Percentiles rank a stretch among this genome's conserved stretches.
These are phyloP conservation scores for Carassius auratus DNA, from an alignment of 2,113 vertebrate species.

Conservation along the genomic window DNA sequence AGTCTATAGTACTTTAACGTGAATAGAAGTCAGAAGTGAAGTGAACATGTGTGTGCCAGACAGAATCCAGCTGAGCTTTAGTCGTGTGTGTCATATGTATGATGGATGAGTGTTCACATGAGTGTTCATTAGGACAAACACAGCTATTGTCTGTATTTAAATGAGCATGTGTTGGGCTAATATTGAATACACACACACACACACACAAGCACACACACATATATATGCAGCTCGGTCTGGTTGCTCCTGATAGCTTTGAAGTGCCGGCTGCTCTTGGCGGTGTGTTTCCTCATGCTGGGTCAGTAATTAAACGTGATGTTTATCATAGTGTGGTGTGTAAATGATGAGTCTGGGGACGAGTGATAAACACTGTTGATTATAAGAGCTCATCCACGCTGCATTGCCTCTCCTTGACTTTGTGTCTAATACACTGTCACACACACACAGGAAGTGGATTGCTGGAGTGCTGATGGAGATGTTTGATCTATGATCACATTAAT, in stretches of 20 bases:
- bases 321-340: constrained; percentile 26
- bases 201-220: background rate
- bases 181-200: background rate
- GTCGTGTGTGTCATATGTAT: background rate
- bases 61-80: constrained; percentile 31
- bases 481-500: constrained; percentile 12
- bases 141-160: constrained; percentile 33
- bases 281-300: constrained; percentile 29
- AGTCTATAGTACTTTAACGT: background rate
- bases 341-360: constrained; percentile 27
- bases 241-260: constrained; percentile 35
- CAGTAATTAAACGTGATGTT: constrained; percentile 40
- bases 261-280: constrained; percentile 11
- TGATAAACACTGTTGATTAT: constrained; percentile 41
- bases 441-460: background rate
- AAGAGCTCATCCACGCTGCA: constrained; percentile 27
- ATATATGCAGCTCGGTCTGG: background rate
- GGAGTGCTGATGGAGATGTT: constrained; percentile 30
- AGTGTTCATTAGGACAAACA: constrained; percentile 32
- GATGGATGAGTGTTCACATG: constrained; percentile 28
- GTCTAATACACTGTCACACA: background rate
- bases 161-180: constrained; percentile 36
- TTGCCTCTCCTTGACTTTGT: constrained; percentile 18
- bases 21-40: background rate
- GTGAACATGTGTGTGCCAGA: constrained; percentile 35